Base-by-base conservation (phyloP, 2,797 vertebrate species). In the Amniataba percoides region DNA sequence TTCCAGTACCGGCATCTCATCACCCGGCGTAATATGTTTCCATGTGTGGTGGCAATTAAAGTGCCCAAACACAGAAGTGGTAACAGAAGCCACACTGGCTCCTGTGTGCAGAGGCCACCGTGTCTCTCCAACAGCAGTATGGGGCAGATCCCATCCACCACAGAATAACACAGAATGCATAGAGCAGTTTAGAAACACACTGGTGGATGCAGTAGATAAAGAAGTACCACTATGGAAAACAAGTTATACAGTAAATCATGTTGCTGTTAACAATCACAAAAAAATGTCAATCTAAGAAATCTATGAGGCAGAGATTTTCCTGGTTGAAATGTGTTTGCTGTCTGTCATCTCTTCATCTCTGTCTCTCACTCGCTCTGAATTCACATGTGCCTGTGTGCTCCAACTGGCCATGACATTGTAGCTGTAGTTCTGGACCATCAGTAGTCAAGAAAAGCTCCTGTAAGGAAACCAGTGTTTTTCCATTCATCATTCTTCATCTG, bases 1-100 rank as follows among this genome's bases (percentile, higher is more conserved):
- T 95, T 95, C 93, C 91, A 92, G 92, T 6, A 79, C 91, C 79
- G 80, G 89, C 83, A 83, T 92, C 91, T 91, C 92, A 93, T 93
- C 92, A 90, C 83, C 74, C 74, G 56, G 62, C 25, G 60, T 92
- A 92, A 93, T 92, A 77, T 87, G 90, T 94, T 94, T 94, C 93
- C 94, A 93, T 79, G 89, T 92, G 89, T 89, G 88, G 91, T 71
- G 82, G 89, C 90, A 91, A 92, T 94, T 94, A 92, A 85, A 87
- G 76, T 71, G 60, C 84, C 89, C 84, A 85, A 92, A 89, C 84
- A 83, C 84, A 91, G 82, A 82, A 86, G 90, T 58, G 73, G 89
- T 87, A 94, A 92, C 80, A 88, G 88, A 87, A 93, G 89, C 87
- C 86, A 85, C 77, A 77, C 72, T 78, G 82, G 88, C 90, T 91